These are phyloP conservation scores for Carabus problematicus DNA, from an alignment of 2,888 invertebrate genomes.

Conservation along the genomic window DNA sequence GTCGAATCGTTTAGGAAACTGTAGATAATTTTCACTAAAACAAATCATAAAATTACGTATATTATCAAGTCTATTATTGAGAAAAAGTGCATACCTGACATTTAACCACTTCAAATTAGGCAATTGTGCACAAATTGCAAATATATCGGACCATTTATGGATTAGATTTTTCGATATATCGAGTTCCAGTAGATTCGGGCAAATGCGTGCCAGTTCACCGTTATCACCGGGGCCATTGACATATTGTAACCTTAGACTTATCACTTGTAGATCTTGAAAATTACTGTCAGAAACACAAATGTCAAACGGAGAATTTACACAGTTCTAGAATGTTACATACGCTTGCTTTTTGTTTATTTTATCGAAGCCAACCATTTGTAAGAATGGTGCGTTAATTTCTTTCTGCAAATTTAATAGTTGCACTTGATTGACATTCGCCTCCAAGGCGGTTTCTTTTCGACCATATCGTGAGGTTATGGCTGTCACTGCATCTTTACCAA, in stretches of 20 bases:
- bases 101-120: slow-evolving; percentile 70
- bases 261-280: slow-evolving; percentile 71
- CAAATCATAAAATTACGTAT: slow-evolving; percentile 44
- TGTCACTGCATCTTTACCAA: slow-evolving; percentile 74
- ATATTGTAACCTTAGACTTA: slow-evolving; percentile 70
- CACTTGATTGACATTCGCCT: slow-evolving; percentile 66
- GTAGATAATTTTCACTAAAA: slow-evolving; percentile 79
- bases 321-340: slow-evolving; percentile 48
- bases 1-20: slow-evolving; percentile 64
- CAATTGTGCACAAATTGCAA: slow-evolving; percentile 71
- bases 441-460: slow-evolving; percentile 64
- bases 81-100: slow-evolving; percentile 66
- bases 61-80: too few species aligned
- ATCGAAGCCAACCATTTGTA: slow-evolving; percentile 91
- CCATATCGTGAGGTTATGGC: slow-evolving; percentile 78
- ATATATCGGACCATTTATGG: slow-evolving; percentile 74
- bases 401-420: slow-evolving; percentile 70
- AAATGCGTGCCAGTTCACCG: slow-evolving; percentile 66
- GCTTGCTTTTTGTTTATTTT: slow-evolving; percentile 73
- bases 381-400: slow-evolving; percentile 79
- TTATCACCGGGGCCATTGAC: slow-evolving; percentile 71
- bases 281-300: slow-evolving; percentile 62
- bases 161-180: slow-evolving; percentile 82
- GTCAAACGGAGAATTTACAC: slow-evolving; percentile 22
- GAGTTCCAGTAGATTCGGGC: slow-evolving; percentile 73